Evolutionary conservation across 2,888 invertebrate species (phyloP).

Genomic region (Acrobasis repandana): DNA sequence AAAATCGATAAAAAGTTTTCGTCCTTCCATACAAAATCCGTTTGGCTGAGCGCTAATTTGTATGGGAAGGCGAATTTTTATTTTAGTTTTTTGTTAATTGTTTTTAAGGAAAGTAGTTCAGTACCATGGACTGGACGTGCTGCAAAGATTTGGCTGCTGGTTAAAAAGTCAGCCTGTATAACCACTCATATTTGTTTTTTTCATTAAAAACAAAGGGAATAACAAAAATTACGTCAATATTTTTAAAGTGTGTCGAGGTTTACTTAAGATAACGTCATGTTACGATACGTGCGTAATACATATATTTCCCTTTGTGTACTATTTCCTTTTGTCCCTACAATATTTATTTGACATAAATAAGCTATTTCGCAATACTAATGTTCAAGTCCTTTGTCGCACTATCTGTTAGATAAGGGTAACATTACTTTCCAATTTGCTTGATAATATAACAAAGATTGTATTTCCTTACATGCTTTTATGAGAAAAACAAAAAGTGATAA

Average conservation of each 20-base stretch:
- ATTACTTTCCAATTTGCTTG: slow-evolving; percentile 8
- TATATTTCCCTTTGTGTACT: slow-evolving; percentile 3
- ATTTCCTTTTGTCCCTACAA: slow-evolving; percentile 6
- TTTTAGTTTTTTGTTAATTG: no score
- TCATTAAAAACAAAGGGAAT: background rate
- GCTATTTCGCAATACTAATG: slow-evolving; percentile 2
- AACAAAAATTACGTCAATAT: background rate
- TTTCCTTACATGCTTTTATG: no score
- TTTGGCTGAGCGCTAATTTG: no score
- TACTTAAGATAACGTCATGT: slow-evolving; percentile 11
- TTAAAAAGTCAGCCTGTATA: no score
- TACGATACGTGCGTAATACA: background rate
- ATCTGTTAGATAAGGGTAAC: slow-evolving; percentile 15
- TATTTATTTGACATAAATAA: slow-evolving; percentile 15
- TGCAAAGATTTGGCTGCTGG: no score
- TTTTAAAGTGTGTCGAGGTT: slow-evolving; percentile 15
- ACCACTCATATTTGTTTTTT: background rate
- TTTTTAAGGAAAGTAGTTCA: no score
- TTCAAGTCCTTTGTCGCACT: slow-evolving; percentile 1
- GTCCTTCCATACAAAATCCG: no score
- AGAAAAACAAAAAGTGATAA: no score
- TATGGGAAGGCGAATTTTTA: no score
- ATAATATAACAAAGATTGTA: background rate
- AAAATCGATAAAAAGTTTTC: no score
- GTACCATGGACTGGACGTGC: no score